Percentiles rank a stretch among this genome's conserved stretches.
phyloP scores from a whole-genome alignment of 64 coral and sea anemone genomes.

The Pocillopora damicornis region DNA sequence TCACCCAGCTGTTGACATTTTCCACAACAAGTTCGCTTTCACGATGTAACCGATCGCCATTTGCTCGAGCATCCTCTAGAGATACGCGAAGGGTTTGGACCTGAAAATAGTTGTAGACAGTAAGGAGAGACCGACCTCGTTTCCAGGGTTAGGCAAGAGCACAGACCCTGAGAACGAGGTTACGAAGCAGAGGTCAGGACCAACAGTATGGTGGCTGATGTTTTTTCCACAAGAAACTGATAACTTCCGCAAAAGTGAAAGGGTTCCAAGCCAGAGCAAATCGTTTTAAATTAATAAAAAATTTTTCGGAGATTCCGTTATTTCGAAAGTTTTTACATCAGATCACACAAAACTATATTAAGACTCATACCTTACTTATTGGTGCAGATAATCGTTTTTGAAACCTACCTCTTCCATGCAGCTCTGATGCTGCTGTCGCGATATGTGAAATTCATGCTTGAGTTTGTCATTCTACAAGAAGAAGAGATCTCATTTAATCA shows the following conservation, averaged over 20 bases:
- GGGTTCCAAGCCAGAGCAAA: no score
- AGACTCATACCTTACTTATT: no score
- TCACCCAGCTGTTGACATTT: conserved; percentile 96
- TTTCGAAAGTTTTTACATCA: no score
- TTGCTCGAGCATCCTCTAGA: conserved; percentile 81
- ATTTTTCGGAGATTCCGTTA: no score
- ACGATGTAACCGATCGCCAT: conserved; percentile 81
- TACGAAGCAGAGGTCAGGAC: background rate
- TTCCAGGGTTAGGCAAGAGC: background rate
- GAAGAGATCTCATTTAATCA: background rate
- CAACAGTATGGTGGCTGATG: no score
- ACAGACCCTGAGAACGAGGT: no score
- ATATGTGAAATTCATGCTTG: conserved; percentile 64
- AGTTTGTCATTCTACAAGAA: conserved; percentile 78
- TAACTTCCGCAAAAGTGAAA: background rate
- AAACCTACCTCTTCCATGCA: conserved; percentile 74
- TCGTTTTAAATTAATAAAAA: no score
- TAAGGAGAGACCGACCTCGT: background rate
- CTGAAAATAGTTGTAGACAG: background rate
- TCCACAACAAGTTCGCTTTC: conserved; percentile 96
- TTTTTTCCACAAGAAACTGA: background rate
- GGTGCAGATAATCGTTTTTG: background rate
- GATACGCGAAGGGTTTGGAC: conserved; percentile 73
- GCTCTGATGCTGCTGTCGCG: conserved; percentile 83
- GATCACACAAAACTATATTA: no score